A percentile compares a stretch with the other conserved stretches of the same genome.
These are phyloP conservation scores for Carassius gibelio DNA, from an alignment of 2,113 vertebrate genomes.

Conservation along the genomic window DNA sequence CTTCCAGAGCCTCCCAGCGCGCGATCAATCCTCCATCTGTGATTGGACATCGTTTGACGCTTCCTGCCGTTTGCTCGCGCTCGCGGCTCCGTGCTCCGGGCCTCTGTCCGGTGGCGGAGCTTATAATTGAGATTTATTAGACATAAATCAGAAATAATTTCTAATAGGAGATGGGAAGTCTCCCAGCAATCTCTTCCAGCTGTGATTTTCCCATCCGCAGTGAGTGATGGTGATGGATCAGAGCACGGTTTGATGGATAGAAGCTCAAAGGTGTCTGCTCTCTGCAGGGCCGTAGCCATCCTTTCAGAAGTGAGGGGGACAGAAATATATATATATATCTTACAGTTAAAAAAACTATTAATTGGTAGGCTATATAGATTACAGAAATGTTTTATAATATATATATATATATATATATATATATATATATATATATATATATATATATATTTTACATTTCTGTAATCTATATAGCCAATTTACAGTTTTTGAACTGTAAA, in stretches of 20 bases:
- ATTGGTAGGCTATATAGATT: no score
- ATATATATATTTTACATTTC: no score
- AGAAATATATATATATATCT: no score
- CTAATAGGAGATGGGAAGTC: constrained; percentile 13
- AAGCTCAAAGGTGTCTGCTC: neutral
- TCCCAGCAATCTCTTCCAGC: neutral
- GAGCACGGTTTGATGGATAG: neutral
- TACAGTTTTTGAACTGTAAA: no score
- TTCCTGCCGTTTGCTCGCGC: neutral
- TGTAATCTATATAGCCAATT: no score
- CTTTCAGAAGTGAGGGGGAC: no score
- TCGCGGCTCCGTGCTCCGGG: neutral
- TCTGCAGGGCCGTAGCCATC: no score
- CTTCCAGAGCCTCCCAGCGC: neutral
- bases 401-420: no score
- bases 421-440: no score
- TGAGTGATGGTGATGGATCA: constrained; percentile 30
- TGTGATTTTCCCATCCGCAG: neutral
- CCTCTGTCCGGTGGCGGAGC: neutral
- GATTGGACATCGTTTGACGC: neutral
- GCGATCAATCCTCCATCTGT: constrained; percentile 18
- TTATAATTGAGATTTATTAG: constrained; percentile 29
- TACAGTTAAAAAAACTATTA: no score
- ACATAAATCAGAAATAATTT: constrained; percentile 14
- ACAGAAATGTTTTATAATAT: no score